Evolutionary conservation across 2,797 vertebrate genomes (phyloP).

Genomic region (Vultur gryphus): DNA sequence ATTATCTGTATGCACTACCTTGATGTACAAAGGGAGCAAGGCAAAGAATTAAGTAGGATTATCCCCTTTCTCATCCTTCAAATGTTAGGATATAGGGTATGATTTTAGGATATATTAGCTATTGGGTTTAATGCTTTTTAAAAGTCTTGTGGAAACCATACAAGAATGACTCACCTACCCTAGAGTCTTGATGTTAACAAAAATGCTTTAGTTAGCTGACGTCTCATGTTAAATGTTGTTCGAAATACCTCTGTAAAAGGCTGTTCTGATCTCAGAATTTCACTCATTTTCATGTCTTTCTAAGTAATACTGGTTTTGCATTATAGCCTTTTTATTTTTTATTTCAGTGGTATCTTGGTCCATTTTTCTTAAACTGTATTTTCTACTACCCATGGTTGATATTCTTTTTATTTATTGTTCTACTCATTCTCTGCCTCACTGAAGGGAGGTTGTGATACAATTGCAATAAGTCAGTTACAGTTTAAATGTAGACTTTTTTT

Average conservation of each 20-base stretch:
- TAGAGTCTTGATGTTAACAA: not conserved
- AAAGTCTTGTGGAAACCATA: not conserved
- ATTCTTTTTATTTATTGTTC: not conserved
- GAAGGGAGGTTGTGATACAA: not conserved
- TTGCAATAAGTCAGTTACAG: not conserved
- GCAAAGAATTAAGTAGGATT: slow-evolving; percentile 16
- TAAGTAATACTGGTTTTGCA: not conserved
- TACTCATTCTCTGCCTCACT: not conserved
- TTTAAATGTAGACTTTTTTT: not conserved
- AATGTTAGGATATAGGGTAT: not conserved
- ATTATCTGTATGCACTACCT: not conserved
- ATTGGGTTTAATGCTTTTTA: not conserved
- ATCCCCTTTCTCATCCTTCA: not conserved
- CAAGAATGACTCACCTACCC: not conserved
- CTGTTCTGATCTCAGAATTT: not conserved
- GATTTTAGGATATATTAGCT: not conserved
- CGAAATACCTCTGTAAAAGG: not conserved
- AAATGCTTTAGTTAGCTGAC: not conserved
- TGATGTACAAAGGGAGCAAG: not conserved
- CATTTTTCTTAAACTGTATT: not conserved
- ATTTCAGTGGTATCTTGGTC: not conserved
- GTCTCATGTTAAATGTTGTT: not conserved
- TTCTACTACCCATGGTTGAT: not conserved
- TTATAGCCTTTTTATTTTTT: not conserved
- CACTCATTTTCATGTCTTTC: not conserved